Percentiles rank a stretch among this genome's conserved stretches.
Conservation (phyloP, 2,797 vertebrate genomes). For the Ciconia nigra region DNA sequence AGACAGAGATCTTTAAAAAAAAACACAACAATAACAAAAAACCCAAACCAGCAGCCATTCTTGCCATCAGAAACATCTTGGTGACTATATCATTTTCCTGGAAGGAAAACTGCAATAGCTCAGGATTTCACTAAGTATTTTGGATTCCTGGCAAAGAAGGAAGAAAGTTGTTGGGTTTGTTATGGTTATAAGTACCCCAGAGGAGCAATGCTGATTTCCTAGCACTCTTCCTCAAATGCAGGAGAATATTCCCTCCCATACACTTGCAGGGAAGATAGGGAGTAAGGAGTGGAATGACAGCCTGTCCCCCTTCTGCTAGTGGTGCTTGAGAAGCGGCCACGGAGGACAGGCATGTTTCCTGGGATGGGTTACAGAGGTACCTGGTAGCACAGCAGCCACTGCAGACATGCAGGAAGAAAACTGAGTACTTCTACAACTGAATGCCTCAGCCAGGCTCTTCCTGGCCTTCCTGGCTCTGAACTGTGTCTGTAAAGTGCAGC, state of each 20-base stretch:
- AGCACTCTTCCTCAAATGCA: not conserved
- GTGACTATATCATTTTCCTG: not conserved
- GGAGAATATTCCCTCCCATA: not conserved
- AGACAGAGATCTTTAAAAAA: not conserved
- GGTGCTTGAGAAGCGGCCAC: not conserved
- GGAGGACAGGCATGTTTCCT: not conserved
- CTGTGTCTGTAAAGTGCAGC: not conserved
- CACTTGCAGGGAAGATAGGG: not conserved
- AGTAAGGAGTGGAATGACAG: not conserved
- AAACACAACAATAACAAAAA: not conserved
- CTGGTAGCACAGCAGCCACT: not conserved
- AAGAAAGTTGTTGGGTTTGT: not conserved
- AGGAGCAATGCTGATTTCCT: not conserved
- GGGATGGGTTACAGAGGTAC: not conserved
- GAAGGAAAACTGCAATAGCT: not conserved
- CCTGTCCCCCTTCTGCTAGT: not conserved
- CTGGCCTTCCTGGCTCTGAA: not conserved
- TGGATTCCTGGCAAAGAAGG: not conserved
- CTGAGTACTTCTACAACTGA: not conserved
- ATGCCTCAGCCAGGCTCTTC: not conserved
- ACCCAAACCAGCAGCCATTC: not conserved
- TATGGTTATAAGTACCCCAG: not conserved
- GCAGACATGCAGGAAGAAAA: not conserved
- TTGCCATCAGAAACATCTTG: not conserved
- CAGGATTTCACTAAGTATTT: not conserved